Conservation (phyloP, 2,888 invertebrate species). For the Andricus quercusramuli region DNA sequence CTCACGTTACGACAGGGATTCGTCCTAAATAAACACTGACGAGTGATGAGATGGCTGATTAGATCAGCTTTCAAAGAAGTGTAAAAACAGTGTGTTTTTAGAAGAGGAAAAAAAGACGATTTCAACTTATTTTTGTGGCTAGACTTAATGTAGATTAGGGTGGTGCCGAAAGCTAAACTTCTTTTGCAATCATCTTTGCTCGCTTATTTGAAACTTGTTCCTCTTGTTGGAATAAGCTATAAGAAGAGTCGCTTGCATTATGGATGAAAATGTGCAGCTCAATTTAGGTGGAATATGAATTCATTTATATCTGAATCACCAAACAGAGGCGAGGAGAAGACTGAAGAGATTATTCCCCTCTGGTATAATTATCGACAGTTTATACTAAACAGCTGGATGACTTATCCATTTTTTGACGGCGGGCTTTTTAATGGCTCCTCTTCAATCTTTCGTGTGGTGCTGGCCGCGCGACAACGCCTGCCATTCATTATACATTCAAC, state of each 20-base stretch:
- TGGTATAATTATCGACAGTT: conserved; percentile 37
- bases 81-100: conserved; percentile 31
- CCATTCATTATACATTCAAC: conserved; percentile 39
- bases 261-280: conserved; percentile 29
- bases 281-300: conserved; percentile 39
- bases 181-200: conserved; percentile 14
- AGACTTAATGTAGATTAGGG: conserved; percentile 34
- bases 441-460: conserved; percentile 23
- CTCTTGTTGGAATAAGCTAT: conserved; percentile 18
- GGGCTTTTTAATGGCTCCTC: conserved; percentile 23
- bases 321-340: conserved; percentile 36
- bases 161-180: conserved; percentile 17
- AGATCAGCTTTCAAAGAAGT: conserved; percentile 38
- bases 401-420: conserved; percentile 38
- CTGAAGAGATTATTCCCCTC: conserved; percentile 21
- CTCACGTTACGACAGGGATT: conserved; percentile 29
- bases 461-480: conserved; percentile 35
- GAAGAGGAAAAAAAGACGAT: background rate
- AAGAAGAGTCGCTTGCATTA: conserved; percentile 26
- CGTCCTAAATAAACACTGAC: conserved; percentile 37
- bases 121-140: conserved; percentile 1
- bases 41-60: conserved; percentile 40
- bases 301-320: conserved; percentile 21
- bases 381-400: conserved; percentile 36
- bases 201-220: conserved; percentile 16